A percentile compares a stretch with the other conserved stretches of the same genome.
phyloP scores from a whole-genome alignment of 2,113 vertebrate genomes.

The Odobenus rosmarus region DNA sequence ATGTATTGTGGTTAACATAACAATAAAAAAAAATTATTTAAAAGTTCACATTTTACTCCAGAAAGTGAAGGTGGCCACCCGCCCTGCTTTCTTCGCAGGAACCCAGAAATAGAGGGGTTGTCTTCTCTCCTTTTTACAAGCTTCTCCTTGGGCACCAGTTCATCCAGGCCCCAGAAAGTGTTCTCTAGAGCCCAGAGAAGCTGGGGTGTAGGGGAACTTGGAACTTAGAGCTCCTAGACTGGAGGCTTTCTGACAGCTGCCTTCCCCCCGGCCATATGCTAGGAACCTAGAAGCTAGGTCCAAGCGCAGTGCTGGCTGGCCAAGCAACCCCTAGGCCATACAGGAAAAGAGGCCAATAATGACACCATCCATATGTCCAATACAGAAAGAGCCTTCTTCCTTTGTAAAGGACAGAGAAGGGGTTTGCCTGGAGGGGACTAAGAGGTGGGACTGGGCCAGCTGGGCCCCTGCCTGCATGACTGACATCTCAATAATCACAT shows the following conservation, averaged over 20 bases:
- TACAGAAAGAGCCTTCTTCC: background rate
- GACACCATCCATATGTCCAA: background rate
- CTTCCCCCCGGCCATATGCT: background rate
- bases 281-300: background rate
- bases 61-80: background rate
- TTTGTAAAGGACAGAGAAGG: conserved; percentile 1
- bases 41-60: background rate
- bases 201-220: background rate
- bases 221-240: background rate
- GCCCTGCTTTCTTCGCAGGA: background rate
- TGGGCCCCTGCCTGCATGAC: background rate
- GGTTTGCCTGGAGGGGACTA: background rate
- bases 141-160: background rate
- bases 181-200: background rate
- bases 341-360: background rate
- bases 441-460: background rate
- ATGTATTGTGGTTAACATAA: no score
- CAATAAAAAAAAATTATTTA: no score
- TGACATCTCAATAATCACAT: background rate
- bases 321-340: background rate
- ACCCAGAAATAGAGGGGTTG: background rate
- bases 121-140: background rate
- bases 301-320: background rate
- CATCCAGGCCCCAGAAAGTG: background rate
- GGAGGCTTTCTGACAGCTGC: background rate